Percentiles rank a stretch among this genome's conserved stretches.
Conservation (phyloP, 2,797 vertebrate genomes). For the Toxotes lorentzi region DNA sequence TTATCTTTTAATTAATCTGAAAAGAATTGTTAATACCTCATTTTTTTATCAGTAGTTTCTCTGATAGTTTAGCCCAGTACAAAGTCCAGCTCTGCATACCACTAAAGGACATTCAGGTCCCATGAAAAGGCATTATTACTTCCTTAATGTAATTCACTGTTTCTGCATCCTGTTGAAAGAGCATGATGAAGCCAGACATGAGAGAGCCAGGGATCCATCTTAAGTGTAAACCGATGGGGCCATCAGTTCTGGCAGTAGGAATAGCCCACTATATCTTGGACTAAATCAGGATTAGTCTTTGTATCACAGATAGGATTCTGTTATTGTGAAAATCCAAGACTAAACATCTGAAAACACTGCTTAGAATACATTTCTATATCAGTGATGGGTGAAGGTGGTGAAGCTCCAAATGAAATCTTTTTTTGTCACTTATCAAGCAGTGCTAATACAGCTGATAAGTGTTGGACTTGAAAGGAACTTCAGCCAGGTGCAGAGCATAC, state of each 20-base stretch:
- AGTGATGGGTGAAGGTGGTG: too few relatives aligned
- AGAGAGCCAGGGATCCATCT: not conserved
- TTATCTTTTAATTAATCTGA: conserved; percentile 6
- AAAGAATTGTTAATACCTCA: not conserved
- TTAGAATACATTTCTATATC: not conserved
- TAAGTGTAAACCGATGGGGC: not conserved
- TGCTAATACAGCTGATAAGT: too few relatives aligned
- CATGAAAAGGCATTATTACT: not conserved
- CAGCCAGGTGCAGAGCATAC: too few relatives aligned
- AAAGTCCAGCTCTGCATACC: not conserved
- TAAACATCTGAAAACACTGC: not conserved
- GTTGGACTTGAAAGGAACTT: too few relatives aligned
- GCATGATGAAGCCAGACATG: not conserved
- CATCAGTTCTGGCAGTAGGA: not conserved
- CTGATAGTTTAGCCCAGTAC: not conserved
- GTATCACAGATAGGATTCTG: not conserved
- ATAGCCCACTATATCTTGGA: not conserved
- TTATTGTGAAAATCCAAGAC: not conserved
- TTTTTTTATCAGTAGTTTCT: conserved; percentile 7
- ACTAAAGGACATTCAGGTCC: not conserved
- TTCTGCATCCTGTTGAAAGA: conserved; percentile 11
- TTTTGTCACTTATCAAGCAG: not conserved
- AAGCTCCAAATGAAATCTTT: not conserved
- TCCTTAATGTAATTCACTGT: not conserved
- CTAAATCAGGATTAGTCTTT: not conserved